Base-by-base conservation (phyloP, 1,140 invertebrate genomes). In the Antheraea pernyi region DNA sequence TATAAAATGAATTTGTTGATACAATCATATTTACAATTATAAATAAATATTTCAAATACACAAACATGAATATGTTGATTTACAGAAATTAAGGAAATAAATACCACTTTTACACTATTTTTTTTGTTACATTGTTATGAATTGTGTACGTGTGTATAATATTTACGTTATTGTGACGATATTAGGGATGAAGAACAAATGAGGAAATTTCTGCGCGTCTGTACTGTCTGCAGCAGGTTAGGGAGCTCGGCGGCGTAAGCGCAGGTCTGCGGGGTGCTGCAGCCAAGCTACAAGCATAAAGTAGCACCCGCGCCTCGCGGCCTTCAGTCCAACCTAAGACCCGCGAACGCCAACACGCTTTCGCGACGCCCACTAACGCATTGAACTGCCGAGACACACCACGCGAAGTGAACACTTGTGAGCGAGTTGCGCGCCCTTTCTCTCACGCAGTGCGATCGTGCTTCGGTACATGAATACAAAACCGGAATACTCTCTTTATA, bases 381-480 rank as follows among this genome's bases (percentile, higher is more conserved):
- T 65, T 71, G 77, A 77, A 79, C 74, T 78, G 78, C 79, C 78
- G 78, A 82, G 68, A 71, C 74, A 75, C 80, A 80, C 76, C 82
- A 86, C 87, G 86, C 86, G 87, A 86, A 76, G 83, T 87, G 81
- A 72, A 72, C 81, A 73, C 75, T 80, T 77, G 78, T 79, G 74
- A 82, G 79, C 80, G 73, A 83, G 78, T 82, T 81, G 81, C 78
- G 83, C 87, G 82, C 84, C 87, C 88, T 91, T 91, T 91, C 88
- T 91, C 88, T 91, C 87, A 88, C 87, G 86, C 85, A 84, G 81
- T 87, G 85, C 82, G 81, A 85, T 85, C 87, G 89, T 88, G 84
- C 83, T 82, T 80, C 80, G 81, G 84, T 84, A 85, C 87, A 86
- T 91, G 86, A 83, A 88, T 89, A 85, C 85, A 82, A 88, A 91